These are phyloP conservation scores for Columba livia DNA, from an alignment of 2,113 vertebrate genomes.

Conservation along the genomic window DNA sequence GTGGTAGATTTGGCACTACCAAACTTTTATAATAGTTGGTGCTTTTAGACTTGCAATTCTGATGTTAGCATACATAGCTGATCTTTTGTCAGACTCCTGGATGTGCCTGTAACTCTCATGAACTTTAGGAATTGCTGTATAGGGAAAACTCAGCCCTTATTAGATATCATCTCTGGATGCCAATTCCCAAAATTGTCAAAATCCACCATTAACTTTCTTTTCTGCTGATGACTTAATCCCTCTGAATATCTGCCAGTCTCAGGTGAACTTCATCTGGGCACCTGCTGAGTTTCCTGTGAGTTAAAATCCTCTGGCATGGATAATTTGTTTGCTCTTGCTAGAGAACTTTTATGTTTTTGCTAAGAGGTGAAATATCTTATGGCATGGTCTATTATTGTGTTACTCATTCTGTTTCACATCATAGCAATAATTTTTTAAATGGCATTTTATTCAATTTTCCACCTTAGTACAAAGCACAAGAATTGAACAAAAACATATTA, in stretches of 20 bases:
- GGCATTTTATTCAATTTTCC: constrained; percentile 8
- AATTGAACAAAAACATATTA: not conserved
- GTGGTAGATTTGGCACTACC: not conserved
- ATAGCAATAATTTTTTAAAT: not conserved
- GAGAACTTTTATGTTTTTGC: not conserved
- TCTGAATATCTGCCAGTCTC: not conserved
- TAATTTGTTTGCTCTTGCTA: not conserved
- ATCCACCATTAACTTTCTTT: not conserved
- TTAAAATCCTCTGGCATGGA: not conserved
- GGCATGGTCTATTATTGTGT: not conserved
- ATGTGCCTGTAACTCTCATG: not conserved
- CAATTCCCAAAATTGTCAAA: not conserved
- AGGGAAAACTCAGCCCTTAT: not conserved
- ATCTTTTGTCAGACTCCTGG: not conserved
- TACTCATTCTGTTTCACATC: not conserved
- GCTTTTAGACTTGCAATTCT: not conserved
- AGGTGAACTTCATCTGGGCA: not conserved
- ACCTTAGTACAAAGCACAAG: not conserved
- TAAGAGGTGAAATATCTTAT: not conserved
- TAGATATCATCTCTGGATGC: not conserved
- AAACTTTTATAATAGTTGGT: not conserved
- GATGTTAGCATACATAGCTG: not conserved
- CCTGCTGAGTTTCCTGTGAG: not conserved
- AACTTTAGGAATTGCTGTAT: not conserved
- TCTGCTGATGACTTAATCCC: not conserved